These are phyloP conservation scores for Ditula angustiorana DNA, from an alignment of 2,888 invertebrate genomes.

Conservation along the genomic window DNA sequence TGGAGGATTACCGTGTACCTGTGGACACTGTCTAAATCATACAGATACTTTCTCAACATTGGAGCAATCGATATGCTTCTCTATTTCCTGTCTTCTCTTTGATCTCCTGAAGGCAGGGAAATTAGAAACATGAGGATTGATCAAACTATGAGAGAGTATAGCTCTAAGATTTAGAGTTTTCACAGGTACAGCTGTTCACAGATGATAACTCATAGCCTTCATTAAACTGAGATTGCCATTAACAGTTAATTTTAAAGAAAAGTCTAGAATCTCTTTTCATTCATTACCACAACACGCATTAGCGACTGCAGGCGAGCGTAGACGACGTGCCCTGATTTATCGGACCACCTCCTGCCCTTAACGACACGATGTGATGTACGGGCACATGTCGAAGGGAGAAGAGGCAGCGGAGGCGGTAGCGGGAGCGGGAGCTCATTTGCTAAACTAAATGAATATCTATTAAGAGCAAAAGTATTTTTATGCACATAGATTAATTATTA, in stretches of 20 bases:
- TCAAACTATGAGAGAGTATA: too few relatives aligned
- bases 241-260: constrained; percentile 33
- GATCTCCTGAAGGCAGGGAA: too few relatives aligned
- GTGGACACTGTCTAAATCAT: too few relatives aligned
- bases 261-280: constrained; percentile 58
- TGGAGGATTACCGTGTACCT: too few relatives aligned
- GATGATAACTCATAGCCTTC: too few relatives aligned
- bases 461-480: background rate
- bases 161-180: too few relatives aligned
- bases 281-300: constrained; percentile 76
- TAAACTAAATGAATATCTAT: background rate
- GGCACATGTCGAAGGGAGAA: constrained; percentile 48
- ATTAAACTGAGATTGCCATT: constrained; percentile 12
- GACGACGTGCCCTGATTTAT: constrained; percentile 82
- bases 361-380: constrained; percentile 82
- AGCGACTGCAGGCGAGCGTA: constrained; percentile 73
- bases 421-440: background rate
- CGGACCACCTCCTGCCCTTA: constrained; percentile 84
- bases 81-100: too few relatives aligned
- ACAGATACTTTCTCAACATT: too few relatives aligned
- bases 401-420: constrained; percentile 39
- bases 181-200: too few relatives aligned
- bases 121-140: too few relatives aligned
- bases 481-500: too few relatives aligned
- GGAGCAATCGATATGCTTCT: too few relatives aligned